Base-by-base conservation (phyloP, 2,113 vertebrate genomes). In the Trematomus loennbergii region DNA sequence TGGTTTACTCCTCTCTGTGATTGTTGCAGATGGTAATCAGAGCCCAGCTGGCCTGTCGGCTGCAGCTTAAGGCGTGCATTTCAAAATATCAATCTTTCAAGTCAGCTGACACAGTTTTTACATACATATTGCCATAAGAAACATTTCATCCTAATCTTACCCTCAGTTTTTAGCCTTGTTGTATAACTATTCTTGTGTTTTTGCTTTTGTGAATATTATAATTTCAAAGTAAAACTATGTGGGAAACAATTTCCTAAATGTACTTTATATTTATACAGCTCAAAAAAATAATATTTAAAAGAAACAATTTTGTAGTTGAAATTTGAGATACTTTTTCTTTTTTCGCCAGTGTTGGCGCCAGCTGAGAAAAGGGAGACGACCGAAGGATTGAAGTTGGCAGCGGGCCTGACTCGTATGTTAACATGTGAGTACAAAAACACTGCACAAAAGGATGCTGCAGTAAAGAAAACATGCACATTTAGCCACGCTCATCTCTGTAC, bases 1-100 rank as follows among this genome's bases (percentile, higher is more conserved):
- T 62, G 45, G 76, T 83, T 78, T 85, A 58, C 75, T 83, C 63
- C 58, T 81, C 78, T 81, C 77, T 92, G 77, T 80, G 87, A 91
- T 78, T 84, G 87, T 82, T 87, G 73, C 90, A 90, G 85, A 89
- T 90, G 89, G 86, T 83, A 75, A 87, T 85, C 83, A 88, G 83
- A 91, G 82, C 75, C 81, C 82, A 89, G 92, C 80, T 88, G 82
- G 82, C 59, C 69, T 40, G 60, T 64, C 62, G 75, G 65, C 81
- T 70, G 84, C 74, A 65, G 69, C 68, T 81, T 65, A 78, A 72
- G 76, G 79, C 83, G 72, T 54, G 62, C 70, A 48, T 85, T 83
- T 86, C 65, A 86, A 79, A 87, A 89, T 83, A 85, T 85, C 53
- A 85, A 45, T 80, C 68, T 78, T 77, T 63, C 40, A 61, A 84